Percentiles rank a stretch among this genome's conserved stretches.
phyloP scores from a whole-genome alignment of 2,797 vertebrate species.

The Sphenodon punctatus region DNA sequence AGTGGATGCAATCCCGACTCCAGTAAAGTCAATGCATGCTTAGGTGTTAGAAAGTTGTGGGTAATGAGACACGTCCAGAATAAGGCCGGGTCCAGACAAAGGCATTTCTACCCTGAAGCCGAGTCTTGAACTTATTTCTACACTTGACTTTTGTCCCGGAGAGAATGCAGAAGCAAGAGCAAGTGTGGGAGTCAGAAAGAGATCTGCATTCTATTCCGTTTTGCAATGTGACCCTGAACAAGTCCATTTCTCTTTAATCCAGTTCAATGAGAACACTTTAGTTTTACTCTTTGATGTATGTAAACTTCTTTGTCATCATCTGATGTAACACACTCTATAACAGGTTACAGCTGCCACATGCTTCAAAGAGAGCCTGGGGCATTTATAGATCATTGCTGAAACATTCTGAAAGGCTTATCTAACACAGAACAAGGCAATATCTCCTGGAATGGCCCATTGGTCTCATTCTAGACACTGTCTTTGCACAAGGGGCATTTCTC shows the following conservation, averaged over 20 bases:
- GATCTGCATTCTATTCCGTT: background rate
- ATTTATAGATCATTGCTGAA: constrained; percentile 27
- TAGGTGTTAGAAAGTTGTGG: too few species aligned
- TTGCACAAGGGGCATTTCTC: background rate
- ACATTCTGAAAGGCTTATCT: background rate
- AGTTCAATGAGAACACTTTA: background rate
- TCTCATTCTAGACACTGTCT: background rate
- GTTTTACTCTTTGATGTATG: background rate
- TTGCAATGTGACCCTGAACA: background rate
- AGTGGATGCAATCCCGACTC: too few species aligned
- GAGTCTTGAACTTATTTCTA: too few species aligned
- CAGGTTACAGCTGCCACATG: background rate
- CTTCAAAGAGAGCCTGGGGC: background rate
- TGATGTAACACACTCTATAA: background rate
- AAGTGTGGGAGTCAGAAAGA: too few species aligned
- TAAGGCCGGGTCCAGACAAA: too few species aligned
- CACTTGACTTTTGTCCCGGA: too few species aligned
- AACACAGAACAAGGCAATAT: accelerated
- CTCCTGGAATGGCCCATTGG: background rate
- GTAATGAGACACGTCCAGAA: too few species aligned
- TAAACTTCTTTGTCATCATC: accelerated
- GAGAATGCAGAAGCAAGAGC: too few species aligned
- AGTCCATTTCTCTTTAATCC: background rate
- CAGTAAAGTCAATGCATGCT: too few species aligned
- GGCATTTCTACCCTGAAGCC: too few species aligned